Evolutionary conservation across 2,888 invertebrate genomes (phyloP).

Genomic region (Dinocampus coccinellae): DNA sequence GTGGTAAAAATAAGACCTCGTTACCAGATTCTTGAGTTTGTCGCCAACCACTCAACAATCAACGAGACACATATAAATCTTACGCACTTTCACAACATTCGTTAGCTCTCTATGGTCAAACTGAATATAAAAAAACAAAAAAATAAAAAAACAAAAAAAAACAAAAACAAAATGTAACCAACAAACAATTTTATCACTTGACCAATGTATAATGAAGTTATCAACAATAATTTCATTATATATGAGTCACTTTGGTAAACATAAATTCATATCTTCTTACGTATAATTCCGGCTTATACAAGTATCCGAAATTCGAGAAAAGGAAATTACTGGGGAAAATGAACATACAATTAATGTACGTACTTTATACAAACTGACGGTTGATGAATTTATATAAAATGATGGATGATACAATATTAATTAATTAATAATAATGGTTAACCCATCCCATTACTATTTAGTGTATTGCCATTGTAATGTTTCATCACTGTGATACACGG

Average conservation of each 20-base stretch:
- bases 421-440: no score
- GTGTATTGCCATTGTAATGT: conserved; percentile 46
- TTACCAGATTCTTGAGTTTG: conserved; percentile 48
- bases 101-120: conserved; percentile 25
- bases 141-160: no score
- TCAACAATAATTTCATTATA: conserved; percentile 12
- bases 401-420: conserved; percentile 33
- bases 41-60: conserved; percentile 34
- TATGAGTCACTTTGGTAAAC: no score
- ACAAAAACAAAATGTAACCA: no score
- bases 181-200: conserved; percentile 25
- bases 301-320: no score
- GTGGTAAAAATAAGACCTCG: conserved; percentile 46
- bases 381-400: conserved; percentile 39
- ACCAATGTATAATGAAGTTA: conserved; percentile 31
- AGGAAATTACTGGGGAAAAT: no score
- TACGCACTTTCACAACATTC: conserved; percentile 48
- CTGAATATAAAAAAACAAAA: conserved; percentile 15
- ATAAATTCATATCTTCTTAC: no score
- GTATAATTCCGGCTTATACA: no score
- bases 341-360: no score
- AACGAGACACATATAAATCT: conserved; percentile 42
- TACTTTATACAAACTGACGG: background rate
- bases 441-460: background rate
- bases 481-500: conserved; percentile 34